These are phyloP conservation scores for Chirona hameri DNA, from an alignment of 2,888 invertebrate genomes.

Conservation along the genomic window DNA sequence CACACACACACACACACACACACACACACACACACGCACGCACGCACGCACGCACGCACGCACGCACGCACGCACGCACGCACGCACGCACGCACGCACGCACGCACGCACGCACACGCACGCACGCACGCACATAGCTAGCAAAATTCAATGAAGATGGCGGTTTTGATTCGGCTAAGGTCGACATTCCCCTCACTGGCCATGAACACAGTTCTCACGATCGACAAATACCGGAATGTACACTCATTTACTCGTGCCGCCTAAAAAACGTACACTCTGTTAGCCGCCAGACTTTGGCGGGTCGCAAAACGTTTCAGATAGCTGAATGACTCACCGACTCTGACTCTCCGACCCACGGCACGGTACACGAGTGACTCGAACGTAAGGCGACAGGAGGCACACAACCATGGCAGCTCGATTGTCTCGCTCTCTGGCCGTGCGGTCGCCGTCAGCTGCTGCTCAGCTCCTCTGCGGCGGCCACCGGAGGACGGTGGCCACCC, in stretches of 20 bases:
- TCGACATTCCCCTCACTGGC: slow-evolving; percentile 6
- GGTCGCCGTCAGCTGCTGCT: too few relatives aligned
- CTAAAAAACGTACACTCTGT: too few relatives aligned
- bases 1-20: not conserved
- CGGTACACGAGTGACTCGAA: not conserved
- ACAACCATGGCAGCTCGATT: too few relatives aligned
- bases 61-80: not conserved
- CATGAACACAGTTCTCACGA: not conserved
- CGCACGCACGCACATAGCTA: not conserved
- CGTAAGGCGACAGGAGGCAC: too few relatives aligned
- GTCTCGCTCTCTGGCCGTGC: too few relatives aligned
- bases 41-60: not conserved
- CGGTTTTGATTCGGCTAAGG: not conserved
- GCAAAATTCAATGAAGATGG: not conserved
- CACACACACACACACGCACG: not conserved
- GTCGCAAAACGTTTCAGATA: not conserved
- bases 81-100: not conserved
- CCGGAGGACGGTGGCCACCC: not conserved
- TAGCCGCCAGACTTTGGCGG: not conserved
- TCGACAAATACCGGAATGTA: not conserved
- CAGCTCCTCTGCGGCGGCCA: too few relatives aligned
- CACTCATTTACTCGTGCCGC: not conserved
- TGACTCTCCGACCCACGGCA: not conserved
- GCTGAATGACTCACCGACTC: not conserved
- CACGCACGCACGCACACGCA: not conserved